These are phyloP conservation scores for Catamblyrhynchus diadema DNA, from an alignment of 2,797 vertebrate genomes.

Conservation along the genomic window DNA sequence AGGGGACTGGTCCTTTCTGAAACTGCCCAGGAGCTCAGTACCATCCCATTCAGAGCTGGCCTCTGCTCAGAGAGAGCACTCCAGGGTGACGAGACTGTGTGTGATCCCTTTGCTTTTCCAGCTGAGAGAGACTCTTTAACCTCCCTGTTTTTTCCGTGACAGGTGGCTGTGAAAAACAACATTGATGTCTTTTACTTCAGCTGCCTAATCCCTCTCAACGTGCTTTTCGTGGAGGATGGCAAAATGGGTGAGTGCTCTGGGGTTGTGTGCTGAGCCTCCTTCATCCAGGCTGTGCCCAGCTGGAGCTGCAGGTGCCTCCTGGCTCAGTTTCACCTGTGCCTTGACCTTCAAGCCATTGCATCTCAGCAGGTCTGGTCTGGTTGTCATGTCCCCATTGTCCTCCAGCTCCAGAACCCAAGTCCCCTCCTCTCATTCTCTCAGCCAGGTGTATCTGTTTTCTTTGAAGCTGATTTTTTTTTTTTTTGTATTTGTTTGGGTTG, in stretches of 20 bases:
- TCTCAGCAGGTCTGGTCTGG: not conserved
- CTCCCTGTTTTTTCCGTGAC: conserved; percentile 28
- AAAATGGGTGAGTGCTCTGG: conserved; percentile 90
- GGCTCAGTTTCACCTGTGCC: not conserved
- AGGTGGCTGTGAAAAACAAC: conserved; percentile 99
- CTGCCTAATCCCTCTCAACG: conserved; percentile 93
- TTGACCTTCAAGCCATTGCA: not conserved
- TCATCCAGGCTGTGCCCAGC: not conserved
- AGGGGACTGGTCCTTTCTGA: not conserved
- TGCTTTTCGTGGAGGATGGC: conserved; percentile 98
- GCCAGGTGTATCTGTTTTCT: not conserved
- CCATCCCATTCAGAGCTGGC: not conserved
- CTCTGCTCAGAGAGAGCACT: not conserved
- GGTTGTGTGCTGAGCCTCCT: not conserved
- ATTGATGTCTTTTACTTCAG: conserved; percentile 99
- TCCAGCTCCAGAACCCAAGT: not conserved
- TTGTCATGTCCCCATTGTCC: not conserved
- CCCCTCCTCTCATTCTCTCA: not conserved
- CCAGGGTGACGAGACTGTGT: not conserved
- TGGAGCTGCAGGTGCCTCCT: not conserved
- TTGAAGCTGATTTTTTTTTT: not conserved
- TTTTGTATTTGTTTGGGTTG: not conserved
- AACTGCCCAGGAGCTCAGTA: not conserved
- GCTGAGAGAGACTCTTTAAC: not conserved
- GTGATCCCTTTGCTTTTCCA: not conserved